Percentiles rank a stretch among this genome's conserved stretches.
phyloP scores from a whole-genome alignment of 35 echinoderm and acorn worm genomes.

The Eucidaris tribuloides region DNA sequence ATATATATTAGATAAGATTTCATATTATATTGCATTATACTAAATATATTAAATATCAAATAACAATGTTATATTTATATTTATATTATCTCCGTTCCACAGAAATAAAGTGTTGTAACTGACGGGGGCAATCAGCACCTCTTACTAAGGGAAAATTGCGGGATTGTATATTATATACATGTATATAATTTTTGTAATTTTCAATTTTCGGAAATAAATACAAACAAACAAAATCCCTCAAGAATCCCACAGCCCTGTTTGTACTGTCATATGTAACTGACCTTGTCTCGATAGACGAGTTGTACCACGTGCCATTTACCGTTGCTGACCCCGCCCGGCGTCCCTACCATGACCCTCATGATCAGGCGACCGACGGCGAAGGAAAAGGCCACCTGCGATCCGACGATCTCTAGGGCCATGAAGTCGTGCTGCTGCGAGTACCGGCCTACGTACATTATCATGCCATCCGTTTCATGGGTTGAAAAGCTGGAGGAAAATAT shows the following conservation, averaged over 20 bases:
- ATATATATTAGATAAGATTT: too few species aligned
- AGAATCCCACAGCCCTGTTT: neutral
- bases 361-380: slow-evolving; percentile 81
- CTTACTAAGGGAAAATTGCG: too few species aligned
- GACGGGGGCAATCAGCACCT: too few species aligned
- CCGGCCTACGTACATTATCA: slow-evolving; percentile 77
- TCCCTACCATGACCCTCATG: slow-evolving; percentile 89
- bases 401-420: slow-evolving; percentile 81
- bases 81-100: too few species aligned
- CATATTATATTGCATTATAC: too few species aligned
- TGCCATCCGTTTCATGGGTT: slow-evolving; percentile 56
- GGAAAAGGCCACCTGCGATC: slow-evolving; percentile 60
- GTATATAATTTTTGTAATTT: neutral
- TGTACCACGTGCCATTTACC: slow-evolving; percentile 72
- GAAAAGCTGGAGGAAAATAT: slow-evolving; percentile 52
- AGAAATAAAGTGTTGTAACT: too few species aligned
- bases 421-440: slow-evolving; percentile 85
- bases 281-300: slow-evolving; percentile 74
- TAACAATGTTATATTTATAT: too few species aligned
- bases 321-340: slow-evolving; percentile 75
- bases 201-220: neutral
- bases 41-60: too few species aligned
- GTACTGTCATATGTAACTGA: slow-evolving; percentile 23
- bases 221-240: neutral
- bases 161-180: too few species aligned